Conservation (phyloP, 2,888 invertebrate genomes). For the Bombyx huttoni region DNA sequence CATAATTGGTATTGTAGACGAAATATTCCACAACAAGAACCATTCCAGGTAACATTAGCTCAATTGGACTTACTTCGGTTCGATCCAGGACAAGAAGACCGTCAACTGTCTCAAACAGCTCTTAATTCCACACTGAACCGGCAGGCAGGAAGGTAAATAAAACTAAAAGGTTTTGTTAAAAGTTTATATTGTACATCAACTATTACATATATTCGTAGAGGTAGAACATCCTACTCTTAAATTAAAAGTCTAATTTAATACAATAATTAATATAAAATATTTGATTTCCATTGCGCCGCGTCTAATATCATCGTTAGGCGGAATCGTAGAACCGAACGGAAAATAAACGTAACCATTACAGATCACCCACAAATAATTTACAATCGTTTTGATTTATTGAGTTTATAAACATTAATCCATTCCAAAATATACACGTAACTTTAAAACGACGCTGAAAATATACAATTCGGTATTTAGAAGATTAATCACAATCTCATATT, state of each 20-base stretch:
- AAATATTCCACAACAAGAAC: too few species aligned
- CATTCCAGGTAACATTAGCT: too few species aligned
- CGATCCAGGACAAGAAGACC: too few species aligned
- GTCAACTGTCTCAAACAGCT: too few species aligned
- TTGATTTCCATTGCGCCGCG: constrained; percentile 45
- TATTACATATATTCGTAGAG: constrained; percentile 63
- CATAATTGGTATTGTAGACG: too few species aligned
- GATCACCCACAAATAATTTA: background rate
- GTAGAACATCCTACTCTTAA: constrained; percentile 71
- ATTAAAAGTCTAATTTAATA: constrained; percentile 61
- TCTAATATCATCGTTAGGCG: constrained; percentile 61
- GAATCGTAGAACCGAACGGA: constrained; percentile 44
- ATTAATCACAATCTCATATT: background rate
- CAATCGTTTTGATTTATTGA: background rate
- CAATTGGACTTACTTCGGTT: too few species aligned
- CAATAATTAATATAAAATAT: constrained; percentile 47
- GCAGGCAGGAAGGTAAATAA: constrained; percentile 12
- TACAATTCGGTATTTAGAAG: background rate
- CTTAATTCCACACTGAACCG: too few species aligned
- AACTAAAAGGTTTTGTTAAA: constrained; percentile 48
- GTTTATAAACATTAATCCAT: background rate
- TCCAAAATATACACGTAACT: background rate
- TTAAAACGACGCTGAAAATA: background rate
- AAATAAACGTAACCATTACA: background rate
- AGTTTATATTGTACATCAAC: constrained; percentile 71